Evolutionary conservation across 2,113 vertebrate species (phyloP), one percentile per base, ranked within the genome.

Genomic region (Ammodytes dubius): DNA sequence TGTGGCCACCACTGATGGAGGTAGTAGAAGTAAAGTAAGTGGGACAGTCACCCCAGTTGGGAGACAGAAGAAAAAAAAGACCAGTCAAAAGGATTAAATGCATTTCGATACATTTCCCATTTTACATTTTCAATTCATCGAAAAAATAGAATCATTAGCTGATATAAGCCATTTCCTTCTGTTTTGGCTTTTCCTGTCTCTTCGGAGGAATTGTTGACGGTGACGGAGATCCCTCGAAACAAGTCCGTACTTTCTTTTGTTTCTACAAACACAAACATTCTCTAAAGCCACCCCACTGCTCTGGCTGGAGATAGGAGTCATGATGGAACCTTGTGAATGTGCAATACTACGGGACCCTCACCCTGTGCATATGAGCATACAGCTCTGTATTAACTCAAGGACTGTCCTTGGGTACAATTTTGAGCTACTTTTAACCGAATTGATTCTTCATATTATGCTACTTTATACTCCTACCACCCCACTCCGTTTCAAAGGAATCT

Each of bases 301-400:
- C 88, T 67, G 80, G 77, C 75, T 82, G 64, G 63, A 90, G 91
- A 91, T 91, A 90, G 92, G 86, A 84, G 60, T 81, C 79, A 35
- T 58, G 63, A 87, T 79, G 53, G 72, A 82, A 74, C 67, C 59
- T 65, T 86, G 43, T 72, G 80, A 82, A 87, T 85, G 80, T 27
- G 77, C 71, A 88, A 82, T 65, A 70, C 56, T 42, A 40, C 4
- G 4, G 49, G 47, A 69, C n/a, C 7, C 40, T 47, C 59, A 35
- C 57, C 70, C 35, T 59, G 53, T 83, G 54, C 42, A 40, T 19
- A 58, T 39, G 17, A 54, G 66, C 37, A 79, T 61, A 17, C 39
- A 65, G 19, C 63, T 52, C 27, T 60, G 11, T 69, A 53, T 73
- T 57, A n/a, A 77, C 27, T 49, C n/a, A 67, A 60, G 14, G 14